Base-by-base conservation (phyloP, 2,888 invertebrate species). In the Chirona hameri region DNA sequence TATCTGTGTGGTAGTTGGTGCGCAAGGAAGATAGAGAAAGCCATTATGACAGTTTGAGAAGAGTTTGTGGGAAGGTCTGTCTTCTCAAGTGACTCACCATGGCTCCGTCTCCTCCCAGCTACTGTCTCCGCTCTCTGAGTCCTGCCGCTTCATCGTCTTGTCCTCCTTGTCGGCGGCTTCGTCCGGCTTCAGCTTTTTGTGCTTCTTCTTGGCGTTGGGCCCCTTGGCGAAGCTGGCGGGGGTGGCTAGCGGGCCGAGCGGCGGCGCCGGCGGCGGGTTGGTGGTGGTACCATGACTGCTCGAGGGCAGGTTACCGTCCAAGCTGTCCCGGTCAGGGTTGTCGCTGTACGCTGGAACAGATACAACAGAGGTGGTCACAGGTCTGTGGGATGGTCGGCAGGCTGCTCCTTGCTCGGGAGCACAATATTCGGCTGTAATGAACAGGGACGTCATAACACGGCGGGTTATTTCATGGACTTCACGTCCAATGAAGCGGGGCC, bases 251-350 rank as follows among this genome's bases (percentile, higher is more conserved):
- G 80, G 60, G 29, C 81, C 72, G 48, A 48, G 60, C 72, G 83
- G 84, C 60, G 85, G 85, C 46, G 84, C 84, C 21, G 88, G 87
- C 83, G 87, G 87, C 83, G 88, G 88, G 85, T 87, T 88, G 14
- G 83, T 83, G 85, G 87, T 88, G 9, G 83, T 83, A 48, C 85
- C 84, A 81, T 84, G 83, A n/a, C 84, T 83, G n/a, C 84, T 84
- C 9, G 84, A 83, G 5, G 89, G 88, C 84, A 86, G 83, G 82
- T 85, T 84, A 9, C 89, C 89, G 87, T 89, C 89, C 86, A 90
- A 86, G 84, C 89, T 89, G 86, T 90, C 90, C 85, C 88, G 88
- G 84, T 90, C 90, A 82, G 88, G 88, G 81, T 89, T 88, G 84
- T 89, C 90, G 87, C 88, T 88, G 86, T 87, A 88, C 85, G 87